Evolutionary conservation across 2,888 invertebrate genomes (phyloP).

Genomic region (Melanostoma mellinum): DNA sequence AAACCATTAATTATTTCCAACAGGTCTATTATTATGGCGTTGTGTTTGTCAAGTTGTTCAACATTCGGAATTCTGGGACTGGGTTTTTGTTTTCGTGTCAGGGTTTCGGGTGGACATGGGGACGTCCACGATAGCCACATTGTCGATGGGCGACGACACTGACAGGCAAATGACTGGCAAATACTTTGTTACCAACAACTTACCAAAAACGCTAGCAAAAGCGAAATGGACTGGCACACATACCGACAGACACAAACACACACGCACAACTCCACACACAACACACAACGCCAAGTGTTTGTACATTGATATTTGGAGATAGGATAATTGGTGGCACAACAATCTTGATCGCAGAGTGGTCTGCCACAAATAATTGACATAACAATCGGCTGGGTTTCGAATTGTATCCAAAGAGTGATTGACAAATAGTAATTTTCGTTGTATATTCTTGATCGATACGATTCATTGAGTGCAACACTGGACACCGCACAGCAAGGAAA

Average conservation of each 20-base stretch:
- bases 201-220: slow-evolving; percentile 42
- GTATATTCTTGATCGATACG: slow-evolving; percentile 39
- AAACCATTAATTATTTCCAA: slow-evolving; percentile 73
- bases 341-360: slow-evolving; percentile 61
- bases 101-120: slow-evolving; percentile 41
- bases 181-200: slow-evolving; percentile 61
- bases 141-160: slow-evolving; percentile 50
- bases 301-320: slow-evolving; percentile 68
- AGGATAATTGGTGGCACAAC: slow-evolving; percentile 72
- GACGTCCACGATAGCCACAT: slow-evolving; percentile 55
- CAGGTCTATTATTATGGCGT: slow-evolving; percentile 73
- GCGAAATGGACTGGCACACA: slow-evolving; percentile 4
- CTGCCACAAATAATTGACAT: slow-evolving; percentile 72
- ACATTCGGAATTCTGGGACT: slow-evolving; percentile 56
- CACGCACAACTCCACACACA: not conserved
- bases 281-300: slow-evolving; percentile 46
- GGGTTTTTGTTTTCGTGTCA: slow-evolving; percentile 39
- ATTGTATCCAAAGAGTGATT: slow-evolving; percentile 55
- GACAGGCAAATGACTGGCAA: slow-evolving; percentile 70
- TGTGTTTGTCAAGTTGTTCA: slow-evolving; percentile 72
- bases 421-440: slow-evolving; percentile 66
- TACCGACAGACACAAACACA: not conserved
- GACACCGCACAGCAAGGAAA: slow-evolving; percentile 15
- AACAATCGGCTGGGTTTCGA: slow-evolving; percentile 41
- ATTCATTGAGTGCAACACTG: slow-evolving; percentile 25